A percentile compares a stretch with the other conserved stretches of the same genome.
Evolutionary conservation across 2,888 invertebrate species (phyloP).

Genomic region (Catocala sponsa): DNA sequence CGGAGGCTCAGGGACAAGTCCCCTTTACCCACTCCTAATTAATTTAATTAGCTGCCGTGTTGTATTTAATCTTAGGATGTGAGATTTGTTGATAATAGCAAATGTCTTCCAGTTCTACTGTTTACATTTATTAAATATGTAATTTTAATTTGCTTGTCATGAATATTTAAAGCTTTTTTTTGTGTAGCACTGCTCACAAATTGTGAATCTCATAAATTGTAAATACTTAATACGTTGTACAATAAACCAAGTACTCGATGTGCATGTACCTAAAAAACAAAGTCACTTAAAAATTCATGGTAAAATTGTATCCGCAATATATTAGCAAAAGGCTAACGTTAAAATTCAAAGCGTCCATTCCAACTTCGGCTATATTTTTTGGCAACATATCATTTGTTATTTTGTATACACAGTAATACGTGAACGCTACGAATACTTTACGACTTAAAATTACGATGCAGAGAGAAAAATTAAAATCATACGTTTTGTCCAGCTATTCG

Average conservation of each 20-base stretch:
- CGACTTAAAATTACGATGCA: constrained; percentile 57
- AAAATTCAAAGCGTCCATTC: constrained; percentile 35
- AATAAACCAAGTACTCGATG: neutral
- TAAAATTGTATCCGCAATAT: constrained; percentile 18
- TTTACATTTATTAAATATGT: constrained; percentile 12
- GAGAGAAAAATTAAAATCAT: constrained; percentile 55
- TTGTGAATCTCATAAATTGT: neutral
- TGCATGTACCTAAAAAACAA: neutral
- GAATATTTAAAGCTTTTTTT: constrained; percentile 5
- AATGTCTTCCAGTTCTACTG: constrained; percentile 15
- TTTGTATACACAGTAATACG: constrained; percentile 49
- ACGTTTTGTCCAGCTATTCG: constrained; percentile 48
- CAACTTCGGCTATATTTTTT: constrained; percentile 44
- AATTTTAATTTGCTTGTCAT: constrained; percentile 7
- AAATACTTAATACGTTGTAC: too few species aligned
- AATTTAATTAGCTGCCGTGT: constrained; percentile 44
- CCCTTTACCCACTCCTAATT: constrained; percentile 37
- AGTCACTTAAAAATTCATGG: constrained; percentile 18
- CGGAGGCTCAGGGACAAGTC: constrained; percentile 23
- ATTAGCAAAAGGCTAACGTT: constrained; percentile 20
- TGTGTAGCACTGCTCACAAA: constrained; percentile 1
- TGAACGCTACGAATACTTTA: constrained; percentile 54
- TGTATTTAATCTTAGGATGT: constrained; percentile 34
- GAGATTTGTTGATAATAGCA: constrained; percentile 26
- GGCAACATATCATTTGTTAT: constrained; percentile 57